Conservation (phyloP, 1,140 invertebrate species). For the Elymnias hypermnestra region DNA sequence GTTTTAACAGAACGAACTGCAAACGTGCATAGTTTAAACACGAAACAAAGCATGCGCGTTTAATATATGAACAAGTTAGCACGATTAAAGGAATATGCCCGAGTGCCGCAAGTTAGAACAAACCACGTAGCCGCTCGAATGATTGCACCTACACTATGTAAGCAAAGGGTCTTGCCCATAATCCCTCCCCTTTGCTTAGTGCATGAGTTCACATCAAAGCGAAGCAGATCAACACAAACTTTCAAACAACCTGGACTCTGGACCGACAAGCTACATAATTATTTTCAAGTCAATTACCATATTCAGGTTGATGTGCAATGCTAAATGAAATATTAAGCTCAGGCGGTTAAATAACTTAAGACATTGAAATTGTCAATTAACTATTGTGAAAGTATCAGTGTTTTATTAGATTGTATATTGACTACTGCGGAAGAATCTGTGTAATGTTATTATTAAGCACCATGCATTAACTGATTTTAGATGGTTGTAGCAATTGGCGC, state of each 20-base stretch:
- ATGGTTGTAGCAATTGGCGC: too few relatives aligned
- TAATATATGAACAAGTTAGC: conserved; percentile 18
- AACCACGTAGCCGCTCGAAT: conserved; percentile 39
- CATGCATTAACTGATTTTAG: too few relatives aligned
- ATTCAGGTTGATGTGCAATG: too few relatives aligned
- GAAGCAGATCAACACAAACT: conserved; percentile 44
- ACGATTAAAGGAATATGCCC: conserved; percentile 27
- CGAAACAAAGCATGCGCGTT: conserved; percentile 13
- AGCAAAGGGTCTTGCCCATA: conserved; percentile 49
- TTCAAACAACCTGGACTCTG: conserved; percentile 27
- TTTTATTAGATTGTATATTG: too few relatives aligned
- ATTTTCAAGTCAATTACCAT: conserved; percentile 21
- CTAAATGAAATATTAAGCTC: too few relatives aligned
- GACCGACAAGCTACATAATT: conserved; percentile 15
- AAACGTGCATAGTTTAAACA: conserved; percentile 8
- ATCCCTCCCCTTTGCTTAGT: conserved; percentile 46
- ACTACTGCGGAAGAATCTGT: too few relatives aligned
- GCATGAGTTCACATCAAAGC: conserved; percentile 61
- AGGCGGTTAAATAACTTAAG: too few relatives aligned
- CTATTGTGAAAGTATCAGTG: too few relatives aligned
- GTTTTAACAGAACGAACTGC: too few relatives aligned
- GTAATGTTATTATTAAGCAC: too few relatives aligned
- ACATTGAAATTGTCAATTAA: too few relatives aligned
- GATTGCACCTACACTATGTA: conserved; percentile 47
- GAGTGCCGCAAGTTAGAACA: conserved; percentile 22